Evolutionary conservation across 2,888 invertebrate genomes (phyloP).

Genomic region (Hemithea aestivaria): DNA sequence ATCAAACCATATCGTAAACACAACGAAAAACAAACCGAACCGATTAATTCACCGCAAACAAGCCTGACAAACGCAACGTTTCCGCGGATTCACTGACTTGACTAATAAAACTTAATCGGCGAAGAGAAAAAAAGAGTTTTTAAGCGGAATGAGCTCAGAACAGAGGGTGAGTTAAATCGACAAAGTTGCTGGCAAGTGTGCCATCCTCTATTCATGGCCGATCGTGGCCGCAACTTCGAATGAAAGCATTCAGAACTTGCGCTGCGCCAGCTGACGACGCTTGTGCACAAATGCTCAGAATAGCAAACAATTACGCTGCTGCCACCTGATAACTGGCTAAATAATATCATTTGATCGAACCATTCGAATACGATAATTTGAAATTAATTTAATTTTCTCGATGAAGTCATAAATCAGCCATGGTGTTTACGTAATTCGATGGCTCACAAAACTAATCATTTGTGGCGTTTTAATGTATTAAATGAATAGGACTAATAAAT

Average conservation of each 20-base stretch:
- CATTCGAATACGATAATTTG: too few species aligned
- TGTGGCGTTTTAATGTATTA: too few species aligned
- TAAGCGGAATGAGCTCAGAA: slow-evolving; percentile 33
- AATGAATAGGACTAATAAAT: too few species aligned
- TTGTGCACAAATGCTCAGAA: slow-evolving; percentile 16
- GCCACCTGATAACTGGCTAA: slow-evolving; percentile 10
- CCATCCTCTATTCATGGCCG: slow-evolving; percentile 55
- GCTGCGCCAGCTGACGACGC: slow-evolving; percentile 29
- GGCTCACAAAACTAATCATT: too few species aligned
- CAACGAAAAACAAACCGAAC: background rate
- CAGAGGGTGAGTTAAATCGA: slow-evolving; percentile 53
- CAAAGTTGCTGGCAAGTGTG: slow-evolving; percentile 58
- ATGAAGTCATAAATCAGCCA: background rate
- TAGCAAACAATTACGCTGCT: slow-evolving; percentile 28
- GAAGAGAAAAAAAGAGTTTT: slow-evolving; percentile 18
- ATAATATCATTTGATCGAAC: too few species aligned
- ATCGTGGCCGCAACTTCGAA: slow-evolving; percentile 55
- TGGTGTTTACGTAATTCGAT: too few species aligned
- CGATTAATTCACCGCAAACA: slow-evolving; percentile 10
- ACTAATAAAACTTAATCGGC: slow-evolving; percentile 24
- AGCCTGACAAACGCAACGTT: slow-evolving; percentile 15
- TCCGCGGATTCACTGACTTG: slow-evolving; percentile 15
- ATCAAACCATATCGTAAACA: too few species aligned
- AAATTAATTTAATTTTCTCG: background rate
- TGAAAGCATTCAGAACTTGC: slow-evolving; percentile 62